These are phyloP conservation scores for Blennius ocellaris DNA, from an alignment of 2,113 vertebrate species.

Conservation along the genomic window DNA sequence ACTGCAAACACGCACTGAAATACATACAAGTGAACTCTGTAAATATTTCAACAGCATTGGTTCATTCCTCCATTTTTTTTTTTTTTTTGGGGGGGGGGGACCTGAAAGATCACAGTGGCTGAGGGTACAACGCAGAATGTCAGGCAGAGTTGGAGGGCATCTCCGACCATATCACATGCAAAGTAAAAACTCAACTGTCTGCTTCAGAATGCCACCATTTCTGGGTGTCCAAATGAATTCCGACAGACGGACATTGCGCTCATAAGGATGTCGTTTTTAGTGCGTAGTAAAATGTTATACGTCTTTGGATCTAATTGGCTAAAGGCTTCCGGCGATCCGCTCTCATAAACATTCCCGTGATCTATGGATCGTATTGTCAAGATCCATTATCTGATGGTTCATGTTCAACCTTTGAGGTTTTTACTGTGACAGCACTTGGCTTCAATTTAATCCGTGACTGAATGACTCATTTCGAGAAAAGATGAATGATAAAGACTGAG, in stretches of 20 bases:
- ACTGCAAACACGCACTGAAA: not conserved
- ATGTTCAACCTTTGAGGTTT: slow-evolving; percentile 26
- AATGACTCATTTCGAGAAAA: slow-evolving; percentile 9
- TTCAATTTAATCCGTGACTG: slow-evolving; percentile 20
- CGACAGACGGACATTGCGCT: slow-evolving; percentile 37
- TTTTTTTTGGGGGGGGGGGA: not conserved
- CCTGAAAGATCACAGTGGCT: slow-evolving; percentile 52
- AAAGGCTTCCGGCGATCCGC: not conserved
- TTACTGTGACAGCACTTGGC: slow-evolving; percentile 15
- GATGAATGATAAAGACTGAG: slow-evolving; percentile 1
- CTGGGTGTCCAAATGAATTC: slow-evolving; percentile 25
- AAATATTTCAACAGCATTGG: slow-evolving; percentile 51
- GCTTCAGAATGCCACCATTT: slow-evolving; percentile 33
- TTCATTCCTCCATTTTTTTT: slow-evolving; percentile 1
- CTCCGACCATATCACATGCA: slow-evolving; percentile 42
- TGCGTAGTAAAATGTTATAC: not conserved
- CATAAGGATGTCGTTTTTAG: slow-evolving; percentile 30
- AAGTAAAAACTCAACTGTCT: slow-evolving; percentile 56
- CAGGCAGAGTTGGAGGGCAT: slow-evolving; percentile 55
- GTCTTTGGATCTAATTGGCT: slow-evolving; percentile 20
- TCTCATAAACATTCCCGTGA: not conserved
- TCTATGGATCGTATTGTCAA: slow-evolving; percentile 33
- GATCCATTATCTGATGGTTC: slow-evolving; percentile 14
- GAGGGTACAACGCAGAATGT: slow-evolving; percentile 46
- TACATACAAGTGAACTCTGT: slow-evolving; percentile 24